Evolutionary conservation across 2,113 vertebrate genomes (phyloP).

Genomic region (Microtus richardsoni): DNA sequence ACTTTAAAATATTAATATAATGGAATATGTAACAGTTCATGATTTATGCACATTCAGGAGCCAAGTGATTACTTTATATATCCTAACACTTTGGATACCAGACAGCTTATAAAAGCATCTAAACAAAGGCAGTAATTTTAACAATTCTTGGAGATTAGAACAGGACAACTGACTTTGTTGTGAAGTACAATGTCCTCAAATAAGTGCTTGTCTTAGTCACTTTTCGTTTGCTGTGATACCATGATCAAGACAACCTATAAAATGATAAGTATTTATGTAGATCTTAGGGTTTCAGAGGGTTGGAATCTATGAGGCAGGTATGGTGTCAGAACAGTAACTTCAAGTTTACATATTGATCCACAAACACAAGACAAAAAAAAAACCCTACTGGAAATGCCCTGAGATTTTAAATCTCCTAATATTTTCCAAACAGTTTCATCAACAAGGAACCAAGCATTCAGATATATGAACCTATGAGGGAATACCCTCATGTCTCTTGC

Average conservation of each 20-base stretch:
- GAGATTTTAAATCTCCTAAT: neutral
- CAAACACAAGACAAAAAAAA: neutral
- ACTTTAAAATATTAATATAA: neutral
- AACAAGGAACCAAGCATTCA: neutral
- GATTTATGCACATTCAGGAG: neutral
- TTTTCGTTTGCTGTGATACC: neutral
- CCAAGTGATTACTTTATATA: neutral
- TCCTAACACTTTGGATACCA: neutral
- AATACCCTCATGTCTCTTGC: neutral
- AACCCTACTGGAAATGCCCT: rapidly evolving
- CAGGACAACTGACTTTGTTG: neutral
- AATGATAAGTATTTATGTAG: neutral
- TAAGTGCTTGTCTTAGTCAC: no score
- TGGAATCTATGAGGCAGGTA: neutral
- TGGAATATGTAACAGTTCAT: neutral
- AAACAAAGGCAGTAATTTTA: neutral
- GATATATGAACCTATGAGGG: neutral
- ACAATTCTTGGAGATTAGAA: neutral
- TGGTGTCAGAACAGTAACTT: neutral
- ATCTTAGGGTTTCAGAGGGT: neutral
- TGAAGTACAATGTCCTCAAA: neutral
- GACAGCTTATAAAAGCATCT: neutral
- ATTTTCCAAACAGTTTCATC: neutral
- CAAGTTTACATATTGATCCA: neutral
- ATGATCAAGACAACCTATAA: neutral